phyloP scores from a whole-genome alignment of 2,113 vertebrate species.

The Australoheros scitulus region DNA sequence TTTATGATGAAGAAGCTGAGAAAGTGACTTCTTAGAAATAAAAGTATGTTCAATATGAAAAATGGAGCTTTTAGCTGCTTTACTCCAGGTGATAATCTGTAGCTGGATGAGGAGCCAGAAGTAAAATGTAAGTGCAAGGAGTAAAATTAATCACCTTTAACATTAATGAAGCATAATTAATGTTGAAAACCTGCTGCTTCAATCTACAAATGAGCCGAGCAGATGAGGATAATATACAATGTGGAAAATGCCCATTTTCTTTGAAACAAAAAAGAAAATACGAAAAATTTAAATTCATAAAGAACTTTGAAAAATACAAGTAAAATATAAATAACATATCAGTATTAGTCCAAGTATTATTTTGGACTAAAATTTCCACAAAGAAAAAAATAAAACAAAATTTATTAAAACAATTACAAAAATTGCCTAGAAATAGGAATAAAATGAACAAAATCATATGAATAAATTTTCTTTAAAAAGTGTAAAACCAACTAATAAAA shows the following conservation, averaged over 20 bases:
- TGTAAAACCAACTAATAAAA: too few relatives aligned
- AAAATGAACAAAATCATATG: background rate
- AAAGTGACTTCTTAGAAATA: too few relatives aligned
- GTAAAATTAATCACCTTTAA: conserved; percentile 8
- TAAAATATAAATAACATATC: background rate
- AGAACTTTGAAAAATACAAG: background rate
- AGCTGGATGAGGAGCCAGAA: background rate
- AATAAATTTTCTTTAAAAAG: too few relatives aligned
- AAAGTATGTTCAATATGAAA: background rate
- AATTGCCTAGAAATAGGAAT: background rate
- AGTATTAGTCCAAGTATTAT: background rate
- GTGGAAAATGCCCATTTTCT: background rate
- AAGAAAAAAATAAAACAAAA: background rate
- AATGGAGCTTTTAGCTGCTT: background rate
- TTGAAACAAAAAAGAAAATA: background rate
- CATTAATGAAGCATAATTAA: conserved; percentile 9
- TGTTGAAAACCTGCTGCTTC: background rate
- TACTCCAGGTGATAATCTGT: background rate
- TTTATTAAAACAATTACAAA: background rate
- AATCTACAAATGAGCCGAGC: background rate
- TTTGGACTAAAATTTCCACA: background rate
- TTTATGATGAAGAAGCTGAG: background rate
- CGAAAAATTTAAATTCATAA: background rate
- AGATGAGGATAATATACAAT: background rate
- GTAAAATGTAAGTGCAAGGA: conserved; percentile 1